Evolutionary conservation across 2,113 vertebrate species (phyloP).

Genomic region (Zosterops japonicus): DNA sequence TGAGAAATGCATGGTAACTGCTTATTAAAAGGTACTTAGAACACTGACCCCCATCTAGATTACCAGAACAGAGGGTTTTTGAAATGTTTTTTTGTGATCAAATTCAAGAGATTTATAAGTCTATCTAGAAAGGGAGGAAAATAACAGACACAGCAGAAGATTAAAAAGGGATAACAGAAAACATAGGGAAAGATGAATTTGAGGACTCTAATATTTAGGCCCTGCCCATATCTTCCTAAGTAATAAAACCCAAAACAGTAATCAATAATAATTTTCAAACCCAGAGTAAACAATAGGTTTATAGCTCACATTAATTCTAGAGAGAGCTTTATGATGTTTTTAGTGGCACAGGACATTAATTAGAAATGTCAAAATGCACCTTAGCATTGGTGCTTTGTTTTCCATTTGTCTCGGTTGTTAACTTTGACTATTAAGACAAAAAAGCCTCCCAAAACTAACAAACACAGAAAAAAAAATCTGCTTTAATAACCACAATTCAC

Average conservation of each 20-base stretch:
- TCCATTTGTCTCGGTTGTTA: background rate
- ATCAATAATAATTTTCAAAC: background rate
- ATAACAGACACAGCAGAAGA: background rate
- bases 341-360: background rate
- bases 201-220: background rate
- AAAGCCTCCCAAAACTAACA: background rate
- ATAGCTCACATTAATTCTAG: background rate
- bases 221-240: background rate
- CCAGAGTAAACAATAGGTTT: background rate
- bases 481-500: background rate
- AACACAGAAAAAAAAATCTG: background rate
- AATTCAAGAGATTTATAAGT: background rate
- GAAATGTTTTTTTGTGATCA: background rate
- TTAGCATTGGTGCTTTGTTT: background rate
- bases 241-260: background rate
- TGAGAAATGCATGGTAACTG: background rate
- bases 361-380: background rate
- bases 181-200: background rate
- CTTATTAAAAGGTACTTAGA: background rate
- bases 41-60: background rate
- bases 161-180: background rate
- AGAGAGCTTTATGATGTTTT: background rate
- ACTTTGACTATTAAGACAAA: background rate
- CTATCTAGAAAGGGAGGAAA: background rate
- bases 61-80: background rate